These are phyloP conservation scores for Dione juno DNA, from an alignment of 2,888 invertebrate genomes.

Conservation along the genomic window DNA sequence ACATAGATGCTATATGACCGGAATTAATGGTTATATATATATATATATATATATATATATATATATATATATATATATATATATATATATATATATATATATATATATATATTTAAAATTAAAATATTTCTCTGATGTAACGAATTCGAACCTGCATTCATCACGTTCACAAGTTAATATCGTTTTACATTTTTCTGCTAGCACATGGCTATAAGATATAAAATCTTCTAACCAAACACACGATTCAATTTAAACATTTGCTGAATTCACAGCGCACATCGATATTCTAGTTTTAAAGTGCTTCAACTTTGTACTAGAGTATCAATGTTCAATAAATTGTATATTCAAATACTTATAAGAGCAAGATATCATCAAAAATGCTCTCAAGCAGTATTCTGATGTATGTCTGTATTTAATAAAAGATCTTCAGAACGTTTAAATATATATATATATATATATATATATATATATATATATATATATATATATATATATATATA, in stretches of 20 bases:
- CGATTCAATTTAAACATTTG: constrained; percentile 6
- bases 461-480: too few species aligned
- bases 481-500: too few species aligned
- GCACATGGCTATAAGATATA: not conserved
- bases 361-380: constrained; percentile 1
- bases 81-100: too few species aligned
- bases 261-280: constrained; percentile 8
- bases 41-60: too few species aligned
- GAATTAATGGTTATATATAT: too few species aligned
- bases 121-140: too few species aligned
- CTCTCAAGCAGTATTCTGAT: not conserved
- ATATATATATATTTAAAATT: too few species aligned
- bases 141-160: too few species aligned
- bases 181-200: not conserved
- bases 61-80: too few species aligned
- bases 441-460: too few species aligned
- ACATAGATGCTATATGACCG: too few species aligned
- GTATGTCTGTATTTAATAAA: not conserved
- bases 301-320: constrained; percentile 10
- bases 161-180: not conserved
- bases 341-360: constrained; percentile 11
- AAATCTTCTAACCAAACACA: not conserved
- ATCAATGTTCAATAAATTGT: constrained; percentile 14
- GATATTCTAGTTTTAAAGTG: constrained; percentile 20
- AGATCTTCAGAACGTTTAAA: not conserved